Percentiles rank a stretch among this genome's conserved stretches.
Evolutionary conservation across 2,888 invertebrate genomes (phyloP).

Genomic region (Lochmaea capreae): DNA sequence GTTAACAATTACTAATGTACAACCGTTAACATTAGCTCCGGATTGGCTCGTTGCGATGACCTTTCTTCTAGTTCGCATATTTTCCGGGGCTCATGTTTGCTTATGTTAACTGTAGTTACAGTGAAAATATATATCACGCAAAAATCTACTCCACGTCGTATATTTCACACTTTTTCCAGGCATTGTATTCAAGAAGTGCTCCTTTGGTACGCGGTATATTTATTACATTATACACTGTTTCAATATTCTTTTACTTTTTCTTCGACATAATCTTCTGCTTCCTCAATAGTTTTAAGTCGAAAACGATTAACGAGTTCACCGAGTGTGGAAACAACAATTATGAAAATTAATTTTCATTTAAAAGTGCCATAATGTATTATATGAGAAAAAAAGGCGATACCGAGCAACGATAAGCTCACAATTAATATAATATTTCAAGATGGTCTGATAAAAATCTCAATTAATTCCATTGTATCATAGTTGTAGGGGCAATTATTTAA

Average conservation of each 20-base stretch:
- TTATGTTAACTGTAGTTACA: too few species aligned
- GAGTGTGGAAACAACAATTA: conserved; percentile 42
- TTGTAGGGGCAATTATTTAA: conserved; percentile 49
- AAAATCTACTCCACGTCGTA: too few species aligned
- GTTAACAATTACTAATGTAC: too few species aligned
- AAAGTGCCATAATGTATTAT: conserved; percentile 40
- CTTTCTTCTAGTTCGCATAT: too few species aligned
- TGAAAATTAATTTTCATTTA: conserved; percentile 44
- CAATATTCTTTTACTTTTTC: conserved; percentile 10
- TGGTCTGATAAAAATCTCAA: conserved; percentile 43
- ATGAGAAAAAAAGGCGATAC: conserved; percentile 40
- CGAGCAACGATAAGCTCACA: conserved; percentile 42
- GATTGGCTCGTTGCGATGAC: too few species aligned
- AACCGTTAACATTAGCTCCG: too few species aligned
- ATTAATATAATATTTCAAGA: conserved; percentile 47
- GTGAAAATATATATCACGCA: too few species aligned
- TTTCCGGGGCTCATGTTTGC: too few species aligned
- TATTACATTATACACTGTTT: not conserved
- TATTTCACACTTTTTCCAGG: not conserved
- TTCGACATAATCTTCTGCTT: conserved; percentile 28
- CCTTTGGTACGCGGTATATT: not conserved
- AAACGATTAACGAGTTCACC: conserved; percentile 33
- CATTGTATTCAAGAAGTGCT: not conserved
- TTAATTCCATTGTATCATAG: conserved; percentile 46
- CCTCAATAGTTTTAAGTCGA: conserved; percentile 30